Evolutionary conservation across 1,140 invertebrate species (phyloP).

Genomic region (Eupristina koningsbergeri): DNA sequence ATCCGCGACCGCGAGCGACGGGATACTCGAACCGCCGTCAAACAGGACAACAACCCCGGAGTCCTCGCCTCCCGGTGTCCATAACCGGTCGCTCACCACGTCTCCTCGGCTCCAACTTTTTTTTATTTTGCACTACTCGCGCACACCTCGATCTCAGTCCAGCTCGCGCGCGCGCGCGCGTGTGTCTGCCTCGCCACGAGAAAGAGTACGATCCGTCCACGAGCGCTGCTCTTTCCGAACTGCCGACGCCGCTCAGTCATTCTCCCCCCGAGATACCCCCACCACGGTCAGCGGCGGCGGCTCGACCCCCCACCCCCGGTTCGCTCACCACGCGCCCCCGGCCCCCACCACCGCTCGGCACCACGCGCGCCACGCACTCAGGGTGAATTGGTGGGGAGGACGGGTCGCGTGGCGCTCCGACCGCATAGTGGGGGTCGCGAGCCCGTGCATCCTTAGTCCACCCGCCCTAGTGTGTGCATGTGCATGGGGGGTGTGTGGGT

Average conservation of each 20-base stretch:
- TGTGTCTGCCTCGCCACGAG: neutral
- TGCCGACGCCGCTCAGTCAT: constrained; percentile 61
- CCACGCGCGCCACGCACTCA: constrained; percentile 68
- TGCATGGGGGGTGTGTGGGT: neutral
- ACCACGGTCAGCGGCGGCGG: constrained; percentile 4
- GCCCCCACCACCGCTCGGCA: constrained; percentile 62
- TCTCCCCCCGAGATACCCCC: constrained; percentile 54
- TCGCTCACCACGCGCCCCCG: constrained; percentile 66
- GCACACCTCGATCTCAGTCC: neutral
- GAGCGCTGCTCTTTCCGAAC: constrained; percentile 67
- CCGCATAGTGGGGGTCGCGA: constrained; percentile 53
- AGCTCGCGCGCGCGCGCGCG: constrained; percentile 1
- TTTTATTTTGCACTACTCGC: neutral
- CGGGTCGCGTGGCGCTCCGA: constrained; percentile 69
- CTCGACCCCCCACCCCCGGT: constrained; percentile 15
- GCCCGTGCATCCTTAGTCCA: constrained; percentile 18
- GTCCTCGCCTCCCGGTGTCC: neutral
- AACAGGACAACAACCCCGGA: neutral
- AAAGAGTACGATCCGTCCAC: constrained; percentile 50
- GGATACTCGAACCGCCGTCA: constrained; percentile 17
- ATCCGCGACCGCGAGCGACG: neutral
- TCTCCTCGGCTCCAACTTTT: neutral
- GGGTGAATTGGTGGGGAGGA: constrained; percentile 59
- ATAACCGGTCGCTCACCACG: neutral
- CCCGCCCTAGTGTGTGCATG: neutral